Conservation (phyloP, 2,888 invertebrate species). For the Prosapia bicincta region DNA sequence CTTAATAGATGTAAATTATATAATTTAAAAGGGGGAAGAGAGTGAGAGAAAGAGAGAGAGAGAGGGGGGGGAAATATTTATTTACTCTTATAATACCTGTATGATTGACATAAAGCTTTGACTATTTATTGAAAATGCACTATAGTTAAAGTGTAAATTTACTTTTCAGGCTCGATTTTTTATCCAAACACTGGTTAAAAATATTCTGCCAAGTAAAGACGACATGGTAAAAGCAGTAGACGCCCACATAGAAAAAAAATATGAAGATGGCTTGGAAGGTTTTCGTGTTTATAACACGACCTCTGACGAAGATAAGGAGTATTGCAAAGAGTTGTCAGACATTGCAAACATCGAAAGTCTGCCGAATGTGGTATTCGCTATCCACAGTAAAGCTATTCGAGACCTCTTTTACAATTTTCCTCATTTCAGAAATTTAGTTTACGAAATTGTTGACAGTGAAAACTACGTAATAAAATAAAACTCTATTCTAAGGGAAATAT, state of each 20-base stretch:
- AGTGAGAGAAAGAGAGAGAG: too few species aligned
- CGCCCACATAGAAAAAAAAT: constrained; percentile 56
- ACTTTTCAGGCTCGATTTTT: constrained; percentile 60
- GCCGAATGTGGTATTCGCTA: constrained; percentile 63
- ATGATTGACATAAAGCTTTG: too few species aligned
- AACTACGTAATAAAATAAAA: constrained; percentile 48
- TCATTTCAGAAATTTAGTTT: constrained; percentile 60
- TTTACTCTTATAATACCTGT: too few species aligned
- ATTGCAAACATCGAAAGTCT: constrained; percentile 56
- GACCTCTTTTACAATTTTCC: constrained; percentile 61
- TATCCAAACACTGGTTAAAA: constrained; percentile 56
- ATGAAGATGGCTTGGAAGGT: constrained; percentile 61
- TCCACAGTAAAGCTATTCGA: constrained; percentile 67
- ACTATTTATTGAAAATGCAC: too few species aligned
- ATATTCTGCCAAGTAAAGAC: constrained; percentile 55
- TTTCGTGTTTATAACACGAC: constrained; percentile 71
- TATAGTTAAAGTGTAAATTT: too few species aligned
- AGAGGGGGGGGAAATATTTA: too few species aligned
- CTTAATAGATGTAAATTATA: too few species aligned
- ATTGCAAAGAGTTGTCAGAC: constrained; percentile 64
- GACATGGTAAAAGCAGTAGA: constrained; percentile 63
- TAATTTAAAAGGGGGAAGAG: too few species aligned
- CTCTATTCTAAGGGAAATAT: too few species aligned
- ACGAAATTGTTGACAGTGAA: constrained; percentile 60
- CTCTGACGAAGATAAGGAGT: constrained; percentile 44